A percentile compares a stretch with the other conserved stretches of the same genome.
Conservation (phyloP, 2,888 invertebrate genomes). For the Blera fallax region DNA sequence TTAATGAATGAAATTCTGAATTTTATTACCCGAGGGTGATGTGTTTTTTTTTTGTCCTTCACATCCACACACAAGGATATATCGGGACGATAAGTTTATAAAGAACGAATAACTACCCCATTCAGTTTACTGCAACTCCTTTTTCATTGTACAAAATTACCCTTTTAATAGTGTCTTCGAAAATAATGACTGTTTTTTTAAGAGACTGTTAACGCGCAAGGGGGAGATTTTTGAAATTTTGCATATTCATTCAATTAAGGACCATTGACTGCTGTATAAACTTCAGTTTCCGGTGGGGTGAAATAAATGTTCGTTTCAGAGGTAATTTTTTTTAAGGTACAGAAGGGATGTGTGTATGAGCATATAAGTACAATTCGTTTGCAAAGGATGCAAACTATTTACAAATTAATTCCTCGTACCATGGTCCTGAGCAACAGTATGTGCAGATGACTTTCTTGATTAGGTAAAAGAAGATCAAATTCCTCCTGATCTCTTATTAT, state of each 20-base stretch:
- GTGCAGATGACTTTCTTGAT: too few relatives aligned
- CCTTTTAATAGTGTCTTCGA: conserved; percentile 32
- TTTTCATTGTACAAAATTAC: conserved; percentile 11
- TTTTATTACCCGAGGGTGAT: conserved; percentile 53
- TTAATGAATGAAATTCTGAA: conserved; percentile 65
- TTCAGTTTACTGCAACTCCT: neutral
- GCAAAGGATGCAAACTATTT: neutral
- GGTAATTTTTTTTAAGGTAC: neutral
- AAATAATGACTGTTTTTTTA: conserved; percentile 38
- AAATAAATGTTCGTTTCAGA: neutral
- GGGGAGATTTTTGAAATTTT: neutral
- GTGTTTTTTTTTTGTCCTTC: neutral
- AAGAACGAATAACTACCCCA: conserved; percentile 17
- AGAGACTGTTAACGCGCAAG: neutral
- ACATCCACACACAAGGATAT: neutral
- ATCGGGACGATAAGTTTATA: conserved; percentile 1
- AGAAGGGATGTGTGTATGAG: neutral
- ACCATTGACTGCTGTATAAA: neutral
- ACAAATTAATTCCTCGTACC: too few relatives aligned
- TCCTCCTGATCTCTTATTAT: too few relatives aligned
- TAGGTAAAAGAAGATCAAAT: too few relatives aligned
- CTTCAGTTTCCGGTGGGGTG: conserved; percentile 2
- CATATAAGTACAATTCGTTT: neutral
- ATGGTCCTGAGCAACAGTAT: too few relatives aligned
- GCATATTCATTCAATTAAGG: conserved; percentile 15